phyloP scores from a whole-genome alignment of 2,888 invertebrate species.

The Pogonocherus hispidulus region DNA sequence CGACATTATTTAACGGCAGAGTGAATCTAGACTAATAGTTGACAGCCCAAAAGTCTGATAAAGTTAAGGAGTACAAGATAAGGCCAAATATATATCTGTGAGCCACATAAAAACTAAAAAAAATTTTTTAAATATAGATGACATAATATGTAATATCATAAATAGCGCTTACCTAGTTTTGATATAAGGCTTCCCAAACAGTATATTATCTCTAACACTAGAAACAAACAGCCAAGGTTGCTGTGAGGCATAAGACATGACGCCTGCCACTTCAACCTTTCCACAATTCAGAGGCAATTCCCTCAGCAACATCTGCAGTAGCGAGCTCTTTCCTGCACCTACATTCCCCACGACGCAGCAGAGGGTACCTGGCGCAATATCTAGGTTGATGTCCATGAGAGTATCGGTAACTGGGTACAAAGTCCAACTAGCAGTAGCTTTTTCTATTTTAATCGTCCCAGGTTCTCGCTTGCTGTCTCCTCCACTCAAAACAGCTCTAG shows the following conservation, averaged over 20 bases:
- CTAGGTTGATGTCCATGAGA: conserved; percentile 69
- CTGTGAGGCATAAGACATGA: conserved; percentile 81
- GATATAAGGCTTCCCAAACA: conserved; percentile 80
- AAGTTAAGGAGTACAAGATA: no score
- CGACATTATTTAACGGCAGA: no score
- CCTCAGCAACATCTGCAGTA: conserved; percentile 80
- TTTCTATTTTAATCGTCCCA: conserved; percentile 51
- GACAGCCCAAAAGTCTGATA: no score
- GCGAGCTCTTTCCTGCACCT: conserved; percentile 80
- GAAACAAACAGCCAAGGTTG: conserved; percentile 85
- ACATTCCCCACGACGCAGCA: conserved; percentile 74
- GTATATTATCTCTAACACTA: conserved; percentile 83
- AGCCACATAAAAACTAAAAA: no score
- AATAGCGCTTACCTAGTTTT: conserved; percentile 70
- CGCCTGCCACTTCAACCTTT: conserved; percentile 74
- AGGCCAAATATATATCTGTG: no score
- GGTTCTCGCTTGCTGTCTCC: conserved; percentile 54
- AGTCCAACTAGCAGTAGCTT: conserved; percentile 57
- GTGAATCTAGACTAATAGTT: no score
- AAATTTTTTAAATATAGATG: no score
- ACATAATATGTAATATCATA: no score
- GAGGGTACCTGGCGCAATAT: conserved; percentile 68
- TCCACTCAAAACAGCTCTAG: conserved; percentile 16
- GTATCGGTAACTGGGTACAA: conserved; percentile 61
- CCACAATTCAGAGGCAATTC: conserved; percentile 79